Percentiles rank a stretch among this genome's conserved stretches.
phyloP scores from a whole-genome alignment of 2,797 vertebrate species.

The Hafferia zeledoni region DNA sequence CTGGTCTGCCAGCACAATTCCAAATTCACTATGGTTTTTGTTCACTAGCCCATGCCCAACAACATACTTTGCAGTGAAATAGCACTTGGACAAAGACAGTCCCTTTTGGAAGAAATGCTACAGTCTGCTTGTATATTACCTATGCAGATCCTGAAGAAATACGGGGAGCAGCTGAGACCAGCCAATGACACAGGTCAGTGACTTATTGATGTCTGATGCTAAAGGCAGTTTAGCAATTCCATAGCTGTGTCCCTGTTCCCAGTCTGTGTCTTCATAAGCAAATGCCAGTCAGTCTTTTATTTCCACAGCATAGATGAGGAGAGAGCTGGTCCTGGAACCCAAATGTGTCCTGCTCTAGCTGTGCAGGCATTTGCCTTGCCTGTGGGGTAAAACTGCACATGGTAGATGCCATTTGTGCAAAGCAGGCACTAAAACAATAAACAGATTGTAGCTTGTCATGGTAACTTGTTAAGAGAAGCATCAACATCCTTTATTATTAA shows the following conservation, averaged over 20 bases:
- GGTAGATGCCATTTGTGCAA: background rate
- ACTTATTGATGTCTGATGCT: background rate
- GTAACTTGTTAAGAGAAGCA: background rate
- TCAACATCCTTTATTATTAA: background rate
- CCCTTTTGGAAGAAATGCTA: background rate
- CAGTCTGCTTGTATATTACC: background rate
- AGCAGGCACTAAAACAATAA: background rate
- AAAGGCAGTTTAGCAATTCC: background rate
- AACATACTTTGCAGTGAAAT: background rate
- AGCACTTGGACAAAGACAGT: background rate
- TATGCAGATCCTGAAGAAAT: background rate
- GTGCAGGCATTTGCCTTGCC: background rate
- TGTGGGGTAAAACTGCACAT: fast-evolving
- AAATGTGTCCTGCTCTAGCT: background rate
- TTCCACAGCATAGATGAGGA: background rate
- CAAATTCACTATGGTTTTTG: background rate
- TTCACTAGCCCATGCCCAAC: background rate
- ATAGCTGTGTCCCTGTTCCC: background rate
- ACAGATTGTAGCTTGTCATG: background rate
- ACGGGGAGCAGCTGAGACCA: fast-evolving
- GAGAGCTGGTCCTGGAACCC: background rate
- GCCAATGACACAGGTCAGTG: background rate
- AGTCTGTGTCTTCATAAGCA: background rate
- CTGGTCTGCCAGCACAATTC: background rate
- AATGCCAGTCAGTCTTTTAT: background rate